These are phyloP conservation scores for Coptodon bakossiorum DNA, from an alignment of 2,113 vertebrate species.

Conservation along the genomic window DNA sequence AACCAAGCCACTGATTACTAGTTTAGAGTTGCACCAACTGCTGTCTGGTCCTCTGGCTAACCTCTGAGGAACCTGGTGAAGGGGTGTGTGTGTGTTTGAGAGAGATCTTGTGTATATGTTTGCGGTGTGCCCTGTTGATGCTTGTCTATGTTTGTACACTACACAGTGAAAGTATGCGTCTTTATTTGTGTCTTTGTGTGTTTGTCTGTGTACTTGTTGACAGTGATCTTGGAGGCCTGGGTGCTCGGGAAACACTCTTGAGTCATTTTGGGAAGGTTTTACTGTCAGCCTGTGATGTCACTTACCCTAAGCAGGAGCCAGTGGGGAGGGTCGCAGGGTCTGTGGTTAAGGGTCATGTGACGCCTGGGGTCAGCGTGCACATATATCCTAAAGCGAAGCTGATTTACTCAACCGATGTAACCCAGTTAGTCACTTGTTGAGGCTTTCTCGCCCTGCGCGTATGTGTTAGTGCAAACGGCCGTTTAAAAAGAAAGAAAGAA, in stretches of 20 bases:
- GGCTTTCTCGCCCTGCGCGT: not conserved
- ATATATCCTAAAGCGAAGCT: not conserved
- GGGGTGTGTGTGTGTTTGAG: not conserved
- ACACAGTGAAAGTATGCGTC: constrained; percentile 52
- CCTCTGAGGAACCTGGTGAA: constrained; percentile 44
- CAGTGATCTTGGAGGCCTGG: not conserved
- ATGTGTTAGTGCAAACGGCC: not conserved
- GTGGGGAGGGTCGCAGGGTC: not conserved
- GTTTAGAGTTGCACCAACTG: constrained; percentile 52
- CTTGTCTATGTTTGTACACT: constrained; percentile 60
- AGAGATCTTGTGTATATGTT: constrained; percentile 21
- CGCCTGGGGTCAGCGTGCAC: not conserved
- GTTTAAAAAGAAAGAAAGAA: not conserved
- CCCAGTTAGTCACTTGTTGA: not conserved
- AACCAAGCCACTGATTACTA: constrained; percentile 57
- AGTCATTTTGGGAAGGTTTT: not conserved
- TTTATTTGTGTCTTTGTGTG: constrained; percentile 27
- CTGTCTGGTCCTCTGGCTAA: constrained; percentile 61
- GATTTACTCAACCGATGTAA: constrained; percentile 2
- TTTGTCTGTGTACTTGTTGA: constrained; percentile 22
- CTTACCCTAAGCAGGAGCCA: constrained; percentile 9
- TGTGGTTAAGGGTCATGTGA: not conserved
- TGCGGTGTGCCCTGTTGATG: constrained; percentile 48
- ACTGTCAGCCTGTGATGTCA: constrained; percentile 23
- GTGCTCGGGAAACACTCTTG: not conserved